Percentiles rank a stretch among this genome's conserved stretches.
Conservation (phyloP, 2,113 vertebrate species). For the Opisthocomus hoazin region DNA sequence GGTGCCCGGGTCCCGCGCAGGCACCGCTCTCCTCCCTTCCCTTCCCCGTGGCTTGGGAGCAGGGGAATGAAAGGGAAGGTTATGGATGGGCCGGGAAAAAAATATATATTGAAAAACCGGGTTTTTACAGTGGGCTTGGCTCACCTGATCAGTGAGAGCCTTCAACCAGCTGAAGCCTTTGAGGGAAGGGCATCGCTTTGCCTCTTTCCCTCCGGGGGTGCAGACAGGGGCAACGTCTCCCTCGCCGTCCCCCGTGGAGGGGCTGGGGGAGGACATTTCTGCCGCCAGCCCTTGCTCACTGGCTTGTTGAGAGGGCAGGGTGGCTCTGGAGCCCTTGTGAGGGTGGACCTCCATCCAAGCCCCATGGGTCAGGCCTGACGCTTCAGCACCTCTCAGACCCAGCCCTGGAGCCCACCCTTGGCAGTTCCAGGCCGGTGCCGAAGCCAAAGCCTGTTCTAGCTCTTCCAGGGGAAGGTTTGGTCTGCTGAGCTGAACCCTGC, state of each 20-base stretch:
- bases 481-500: background rate
- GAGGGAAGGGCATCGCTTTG: background rate
- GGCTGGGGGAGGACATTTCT: background rate
- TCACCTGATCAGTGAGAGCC: background rate
- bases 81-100: background rate
- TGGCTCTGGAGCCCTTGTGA: background rate
- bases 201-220: background rate
- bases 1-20: background rate
- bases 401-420: background rate
- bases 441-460: background rate
- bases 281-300: background rate
- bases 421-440: fast-evolving
- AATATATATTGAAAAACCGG: too few species aligned
- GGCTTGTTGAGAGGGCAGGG: background rate
- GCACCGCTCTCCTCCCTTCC: background rate
- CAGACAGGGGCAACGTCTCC: background rate
- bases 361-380: fast-evolving
- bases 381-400: background rate
- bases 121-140: background rate
- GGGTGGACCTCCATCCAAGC: background rate
- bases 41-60: background rate
- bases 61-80: background rate
- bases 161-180: background rate
- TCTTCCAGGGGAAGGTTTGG: background rate
- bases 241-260: fast-evolving